Base-by-base conservation (phyloP, 1,140 invertebrate species). In the Leguminivora glycinivorella region DNA sequence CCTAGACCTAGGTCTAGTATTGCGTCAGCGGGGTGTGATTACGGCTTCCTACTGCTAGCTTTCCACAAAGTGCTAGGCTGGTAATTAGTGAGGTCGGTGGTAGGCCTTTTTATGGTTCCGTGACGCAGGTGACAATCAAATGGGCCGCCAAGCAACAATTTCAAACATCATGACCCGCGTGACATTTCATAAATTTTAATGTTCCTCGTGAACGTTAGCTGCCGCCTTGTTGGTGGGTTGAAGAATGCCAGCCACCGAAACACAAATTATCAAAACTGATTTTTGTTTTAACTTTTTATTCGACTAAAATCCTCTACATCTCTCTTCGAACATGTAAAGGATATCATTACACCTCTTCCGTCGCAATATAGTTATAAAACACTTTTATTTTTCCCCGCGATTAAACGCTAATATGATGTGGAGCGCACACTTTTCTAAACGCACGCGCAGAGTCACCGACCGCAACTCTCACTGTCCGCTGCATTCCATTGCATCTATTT, bases 401-500 rank as follows among this genome's bases (percentile, higher is more conserved):
- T 52, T 52, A 52, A 22, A n/a, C 17, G 47, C 10, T 52, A 52
- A 52, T 52, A 52, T 52, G 17, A 52, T 52, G 58, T 63, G 56
- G 56, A 29, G 22, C 22, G 58, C 19, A 29, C 58, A 31, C 26
- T 26, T 63, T 63, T 63, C 58, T 63, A 63, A 34, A 29, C 26
- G 58, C 58, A 63, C 26, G 58, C 26, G 58, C 14, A 5, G n/a
- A 31, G 58, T 63, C 58, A 17, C 14, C 26, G 58, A 63, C 58
- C 56, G 56, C 58, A 63, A 34, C 58, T 63, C 58, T 63, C 58
- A 25, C 56, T 60, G 56, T 60, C 56, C 56, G 12, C 58, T 63
- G 58, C 58, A 63, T 63, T 63, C 58, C 58, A 7, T 31, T 63
- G 58, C 58, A 63, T 60, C 56, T 26, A 47, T 52, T 63, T 63